A percentile compares a stretch with the other conserved stretches of the same genome.
Evolutionary conservation across 2,888 invertebrate genomes (phyloP).

Genomic region (Heliconius cydno): DNA sequence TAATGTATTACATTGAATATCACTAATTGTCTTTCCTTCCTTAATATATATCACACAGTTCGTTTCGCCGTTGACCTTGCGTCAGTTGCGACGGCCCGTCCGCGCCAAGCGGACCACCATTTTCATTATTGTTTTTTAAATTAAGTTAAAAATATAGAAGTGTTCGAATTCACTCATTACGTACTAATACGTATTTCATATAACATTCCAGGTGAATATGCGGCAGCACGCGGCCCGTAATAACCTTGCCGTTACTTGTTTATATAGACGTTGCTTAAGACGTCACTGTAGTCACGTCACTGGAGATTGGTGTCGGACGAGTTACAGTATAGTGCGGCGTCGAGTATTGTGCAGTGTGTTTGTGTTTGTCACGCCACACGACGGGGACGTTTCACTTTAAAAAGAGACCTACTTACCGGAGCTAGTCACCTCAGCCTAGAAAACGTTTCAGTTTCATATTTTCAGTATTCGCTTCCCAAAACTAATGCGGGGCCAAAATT

Average conservation of each 20-base stretch:
- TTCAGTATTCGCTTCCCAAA: background rate
- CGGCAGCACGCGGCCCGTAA: constrained; percentile 9
- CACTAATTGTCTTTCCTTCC: background rate
- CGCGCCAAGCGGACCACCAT: too few species aligned
- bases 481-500: background rate
- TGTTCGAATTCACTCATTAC: background rate
- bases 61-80: background rate
- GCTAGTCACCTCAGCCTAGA: constrained; percentile 23
- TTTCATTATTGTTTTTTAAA: background rate
- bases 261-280: too few species aligned
- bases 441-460: constrained; percentile 1
- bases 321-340: background rate
- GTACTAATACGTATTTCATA: background rate
- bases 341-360: background rate
- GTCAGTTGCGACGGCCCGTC: background rate
- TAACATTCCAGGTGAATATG: background rate
- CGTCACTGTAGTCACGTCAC: background rate
- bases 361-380: background rate
- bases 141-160: background rate
- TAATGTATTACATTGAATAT: background rate
- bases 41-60: background rate
- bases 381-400: constrained; percentile 12
- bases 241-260: background rate
- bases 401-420: constrained; percentile 18
- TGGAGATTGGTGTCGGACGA: background rate